Conservation (phyloP, 2,888 invertebrate species). For the Ephialtes manifestator region DNA sequence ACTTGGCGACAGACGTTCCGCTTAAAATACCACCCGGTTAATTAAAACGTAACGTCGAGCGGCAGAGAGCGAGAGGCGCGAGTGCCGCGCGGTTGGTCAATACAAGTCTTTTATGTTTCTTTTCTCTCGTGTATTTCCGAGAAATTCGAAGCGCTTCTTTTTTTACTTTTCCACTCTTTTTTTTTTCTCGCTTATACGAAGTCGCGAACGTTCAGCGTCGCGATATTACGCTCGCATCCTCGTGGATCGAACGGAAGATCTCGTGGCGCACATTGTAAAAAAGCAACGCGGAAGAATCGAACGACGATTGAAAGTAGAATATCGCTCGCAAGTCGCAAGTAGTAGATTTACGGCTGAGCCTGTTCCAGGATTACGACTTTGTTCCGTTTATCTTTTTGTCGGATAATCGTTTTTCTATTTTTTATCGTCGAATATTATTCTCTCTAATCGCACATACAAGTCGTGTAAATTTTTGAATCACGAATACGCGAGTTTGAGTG, state of each 20-base stretch:
- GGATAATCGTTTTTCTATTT: not conserved
- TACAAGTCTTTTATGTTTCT: conserved; percentile 51
- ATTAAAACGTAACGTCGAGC: conserved; percentile 67
- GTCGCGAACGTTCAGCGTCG: not conserved
- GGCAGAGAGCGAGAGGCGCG: conserved; percentile 15
- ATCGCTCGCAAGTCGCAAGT: conserved; percentile 1
- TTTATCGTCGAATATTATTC: not conserved
- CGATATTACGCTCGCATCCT: not conserved
- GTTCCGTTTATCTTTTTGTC: not conserved
- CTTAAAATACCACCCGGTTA: conserved; percentile 69
- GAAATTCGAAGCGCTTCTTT: conserved; percentile 27
- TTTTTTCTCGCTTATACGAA: not conserved
- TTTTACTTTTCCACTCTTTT: conserved; percentile 9
- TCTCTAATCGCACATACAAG: not conserved
- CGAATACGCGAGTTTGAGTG: conserved; percentile 10
- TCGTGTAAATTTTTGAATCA: not conserved
- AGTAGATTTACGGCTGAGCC: not conserved
- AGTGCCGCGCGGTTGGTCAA: conserved; percentile 41
- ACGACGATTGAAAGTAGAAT: conserved; percentile 16
- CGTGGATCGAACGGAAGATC: conserved; percentile 1
- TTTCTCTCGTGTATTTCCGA: conserved; percentile 38
- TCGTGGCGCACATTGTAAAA: not conserved
- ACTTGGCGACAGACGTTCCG: conserved; percentile 68
- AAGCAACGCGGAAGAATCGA: not conserved
- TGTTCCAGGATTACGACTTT: not conserved